Conservation (phyloP, 2,113 vertebrate genomes). For the Upupa epops region DNA sequence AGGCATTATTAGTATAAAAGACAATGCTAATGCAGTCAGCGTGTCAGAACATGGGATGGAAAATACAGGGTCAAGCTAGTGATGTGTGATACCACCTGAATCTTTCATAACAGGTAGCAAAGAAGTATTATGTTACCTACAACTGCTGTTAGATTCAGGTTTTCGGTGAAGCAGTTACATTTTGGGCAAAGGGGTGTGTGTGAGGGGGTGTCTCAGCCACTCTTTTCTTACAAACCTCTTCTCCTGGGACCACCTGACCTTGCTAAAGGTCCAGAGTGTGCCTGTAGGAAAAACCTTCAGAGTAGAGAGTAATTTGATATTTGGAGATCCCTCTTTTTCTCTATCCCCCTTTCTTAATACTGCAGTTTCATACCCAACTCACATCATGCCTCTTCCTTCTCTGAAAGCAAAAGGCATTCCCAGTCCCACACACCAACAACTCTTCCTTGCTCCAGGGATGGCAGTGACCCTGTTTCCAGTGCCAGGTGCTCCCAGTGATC, state of each 20-base stretch:
- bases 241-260: background rate
- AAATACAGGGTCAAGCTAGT: background rate
- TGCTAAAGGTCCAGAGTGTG: background rate
- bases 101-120: background rate
- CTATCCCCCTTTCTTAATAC: background rate
- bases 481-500: background rate
- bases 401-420: background rate
- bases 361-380: background rate
- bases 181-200: background rate
- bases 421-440: background rate
- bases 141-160: background rate
- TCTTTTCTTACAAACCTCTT: background rate
- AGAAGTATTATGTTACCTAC: background rate
- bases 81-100: background rate
- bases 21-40: background rate
- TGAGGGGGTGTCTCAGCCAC: background rate
- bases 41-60: background rate
- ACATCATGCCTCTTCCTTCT: background rate
- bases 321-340: background rate
- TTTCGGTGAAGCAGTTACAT: background rate
- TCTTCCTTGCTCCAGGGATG: background rate
- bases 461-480: background rate
- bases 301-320: background rate
- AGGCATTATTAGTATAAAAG: background rate
- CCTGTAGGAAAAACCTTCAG: background rate